Conservation (phyloP, 1,140 invertebrate species). For the Cyclina sinensis region DNA sequence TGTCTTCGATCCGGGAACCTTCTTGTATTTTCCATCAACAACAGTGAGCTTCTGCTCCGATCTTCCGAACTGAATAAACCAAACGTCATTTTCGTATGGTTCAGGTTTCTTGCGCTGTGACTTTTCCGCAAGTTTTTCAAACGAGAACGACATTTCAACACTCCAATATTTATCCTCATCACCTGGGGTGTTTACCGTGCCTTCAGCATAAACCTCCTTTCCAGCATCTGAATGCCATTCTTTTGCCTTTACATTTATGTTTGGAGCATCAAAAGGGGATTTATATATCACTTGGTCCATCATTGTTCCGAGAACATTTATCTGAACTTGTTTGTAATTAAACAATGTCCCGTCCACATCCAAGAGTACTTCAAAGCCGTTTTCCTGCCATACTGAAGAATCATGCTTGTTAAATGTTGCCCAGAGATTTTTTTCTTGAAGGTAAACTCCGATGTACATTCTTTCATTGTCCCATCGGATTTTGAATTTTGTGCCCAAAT, state of each 20-base stretch:
- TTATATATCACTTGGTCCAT: conserved; percentile 53
- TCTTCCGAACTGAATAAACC: conserved; percentile 52
- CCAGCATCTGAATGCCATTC: conserved; percentile 26
- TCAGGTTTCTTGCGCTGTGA: conserved; percentile 2
- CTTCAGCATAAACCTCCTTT: conserved; percentile 27
- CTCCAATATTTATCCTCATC: conserved; percentile 54
- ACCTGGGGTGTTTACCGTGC: conserved; percentile 44
- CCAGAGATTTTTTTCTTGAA: conserved; percentile 77
- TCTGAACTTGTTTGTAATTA: conserved; percentile 65
- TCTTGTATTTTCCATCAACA: conserved; percentile 38
- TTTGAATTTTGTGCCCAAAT: conserved; percentile 73
- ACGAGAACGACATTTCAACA: conserved; percentile 38
- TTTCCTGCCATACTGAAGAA: conserved; percentile 23
- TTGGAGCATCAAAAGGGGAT: conserved; percentile 23
- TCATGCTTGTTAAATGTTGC: conserved; percentile 51
- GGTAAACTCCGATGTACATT: conserved; percentile 73
- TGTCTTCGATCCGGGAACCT: background rate
- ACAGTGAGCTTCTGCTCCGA: conserved; percentile 47
- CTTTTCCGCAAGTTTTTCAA: background rate
- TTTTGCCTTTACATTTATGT: background rate
- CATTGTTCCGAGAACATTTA: conserved; percentile 58
- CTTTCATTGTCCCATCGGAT: conserved; percentile 75
- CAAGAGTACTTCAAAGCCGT: conserved; percentile 54
- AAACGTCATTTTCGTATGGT: conserved; percentile 30
- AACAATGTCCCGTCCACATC: conserved; percentile 59